Base-by-base conservation (phyloP, 2,113 vertebrate species). In the Rhodinocichla rosea region DNA sequence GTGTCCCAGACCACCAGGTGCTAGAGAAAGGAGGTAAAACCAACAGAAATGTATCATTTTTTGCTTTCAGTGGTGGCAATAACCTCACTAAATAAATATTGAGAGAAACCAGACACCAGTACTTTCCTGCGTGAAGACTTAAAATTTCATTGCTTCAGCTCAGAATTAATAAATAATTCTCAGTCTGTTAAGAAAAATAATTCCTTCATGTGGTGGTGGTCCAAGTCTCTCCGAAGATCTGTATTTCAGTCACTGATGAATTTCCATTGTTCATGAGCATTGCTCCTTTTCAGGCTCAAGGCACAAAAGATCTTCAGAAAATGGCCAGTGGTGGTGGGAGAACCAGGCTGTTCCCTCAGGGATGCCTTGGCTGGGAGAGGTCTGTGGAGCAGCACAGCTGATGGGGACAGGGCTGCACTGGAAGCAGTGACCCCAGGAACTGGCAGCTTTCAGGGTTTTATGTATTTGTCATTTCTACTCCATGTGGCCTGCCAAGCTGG, bases 61-160 rank as follows among this genome's bases (percentile, higher is more conserved):
- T 74, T 90, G 56, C 40, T 74, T 90, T 76, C 35, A 44, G 12
- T 63, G 60, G 49, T 55, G 60, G 47, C 32, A 83, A 32, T 83
- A 89, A 35, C 60, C 52, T 93, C 40, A 71, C 68, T 60, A 60
- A 86, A 83, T 75, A 95, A 94, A 94, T 89, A 89, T 24, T 90
- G 83, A 71, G 60, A 53, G 83, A 84, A 94, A 75, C n/a, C 39
- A 71, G 64, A 78, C 60, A 70, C 50, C 24, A 20, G 6, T 11
- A 39, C 50, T 79, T 88, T 77, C 22, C 55, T 71, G 30, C 2
- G 6, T 33, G 60, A 60, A 83, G 56, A 88, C 75, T 49, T 37
- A 37, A 53, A 3, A 4, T 59, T 88, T 83, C 71, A 15, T 60
- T 73, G 15, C 27, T 90, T 90, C 64, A 74, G 5, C 69, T 59